Percentiles rank a stretch among this genome's conserved stretches.
Evolutionary conservation across 2,113 vertebrate species (phyloP).

Genomic region (Aptenodytes forsteri): DNA sequence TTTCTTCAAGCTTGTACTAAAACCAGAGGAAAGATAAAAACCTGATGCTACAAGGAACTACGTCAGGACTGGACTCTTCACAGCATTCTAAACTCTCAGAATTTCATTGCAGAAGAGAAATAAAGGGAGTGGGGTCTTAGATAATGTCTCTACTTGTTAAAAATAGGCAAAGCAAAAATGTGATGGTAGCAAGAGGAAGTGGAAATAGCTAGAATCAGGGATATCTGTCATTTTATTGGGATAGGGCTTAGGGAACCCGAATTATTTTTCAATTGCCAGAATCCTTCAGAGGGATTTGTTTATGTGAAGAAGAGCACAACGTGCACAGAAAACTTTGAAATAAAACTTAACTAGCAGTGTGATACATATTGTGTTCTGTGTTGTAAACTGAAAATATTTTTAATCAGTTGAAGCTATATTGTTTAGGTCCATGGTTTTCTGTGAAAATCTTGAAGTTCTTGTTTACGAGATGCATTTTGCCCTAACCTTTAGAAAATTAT

Average conservation of each 20-base stretch:
- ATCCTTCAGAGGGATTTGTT: background rate
- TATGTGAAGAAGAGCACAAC: background rate
- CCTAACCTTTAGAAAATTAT: conserved; percentile 15
- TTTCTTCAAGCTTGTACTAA: background rate
- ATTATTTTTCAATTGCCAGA: background rate
- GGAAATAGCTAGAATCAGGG: background rate
- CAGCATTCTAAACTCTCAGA: background rate
- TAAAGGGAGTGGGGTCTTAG: background rate
- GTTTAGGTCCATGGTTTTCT: background rate
- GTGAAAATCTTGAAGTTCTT: background rate
- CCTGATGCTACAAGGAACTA: background rate
- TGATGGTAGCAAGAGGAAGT: background rate
- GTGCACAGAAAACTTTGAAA: background rate
- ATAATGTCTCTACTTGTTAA: background rate
- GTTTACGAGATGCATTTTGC: background rate
- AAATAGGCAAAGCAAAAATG: background rate
- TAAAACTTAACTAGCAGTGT: background rate
- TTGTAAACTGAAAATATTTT: background rate
- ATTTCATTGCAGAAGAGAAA: background rate
- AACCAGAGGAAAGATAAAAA: background rate
- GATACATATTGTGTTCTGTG: background rate
- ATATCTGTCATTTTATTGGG: background rate
- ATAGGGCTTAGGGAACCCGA: background rate
- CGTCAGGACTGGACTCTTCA: background rate
- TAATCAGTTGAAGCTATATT: background rate